A percentile compares a stretch with the other conserved stretches of the same genome.
Conservation (phyloP, 2,888 invertebrate genomes). For the Yponomeuta malinellus region DNA sequence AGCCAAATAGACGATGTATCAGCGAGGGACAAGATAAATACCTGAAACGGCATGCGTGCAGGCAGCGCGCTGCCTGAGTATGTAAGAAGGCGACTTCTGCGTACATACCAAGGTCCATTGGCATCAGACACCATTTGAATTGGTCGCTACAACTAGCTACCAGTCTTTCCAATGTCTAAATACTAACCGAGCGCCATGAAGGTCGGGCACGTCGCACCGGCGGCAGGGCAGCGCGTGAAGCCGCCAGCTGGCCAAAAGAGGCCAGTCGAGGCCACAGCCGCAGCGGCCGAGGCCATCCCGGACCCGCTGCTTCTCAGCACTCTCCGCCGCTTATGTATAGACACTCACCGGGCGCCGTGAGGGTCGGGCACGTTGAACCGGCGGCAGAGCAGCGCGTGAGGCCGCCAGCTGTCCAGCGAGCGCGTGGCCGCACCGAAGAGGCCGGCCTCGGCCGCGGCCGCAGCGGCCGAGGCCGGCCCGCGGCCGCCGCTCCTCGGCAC, state of each 20-base stretch:
- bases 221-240: conserved; percentile 76
- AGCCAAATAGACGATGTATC: too few species aligned
- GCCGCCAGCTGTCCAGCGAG: conserved; percentile 84
- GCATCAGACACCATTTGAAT: too few species aligned
- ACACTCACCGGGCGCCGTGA: conserved; percentile 51
- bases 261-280: conserved; percentile 37
- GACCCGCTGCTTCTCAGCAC: background rate
- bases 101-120: too few species aligned
- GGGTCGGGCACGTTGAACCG: conserved; percentile 96
- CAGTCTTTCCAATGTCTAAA: too few species aligned
- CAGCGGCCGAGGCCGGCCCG: conserved; percentile 51
- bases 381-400: conserved; percentile 88
- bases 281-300: conserved; percentile 84
- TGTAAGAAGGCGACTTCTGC: too few species aligned
- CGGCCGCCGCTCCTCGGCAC: conserved; percentile 45
- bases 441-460: conserved; percentile 77
- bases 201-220: conserved; percentile 94
- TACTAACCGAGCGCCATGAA: conserved; percentile 37
- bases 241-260: conserved; percentile 34
- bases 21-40: too few species aligned
- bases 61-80: too few species aligned
- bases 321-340: too few species aligned
- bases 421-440: conserved; percentile 88
- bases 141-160: too few species aligned
- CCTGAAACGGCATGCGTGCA: too few species aligned